Percentiles rank a stretch among this genome's conserved stretches.
These are phyloP conservation scores for Geotrupes spiniger DNA, from an alignment of 2,888 invertebrate genomes.

Conservation along the genomic window DNA sequence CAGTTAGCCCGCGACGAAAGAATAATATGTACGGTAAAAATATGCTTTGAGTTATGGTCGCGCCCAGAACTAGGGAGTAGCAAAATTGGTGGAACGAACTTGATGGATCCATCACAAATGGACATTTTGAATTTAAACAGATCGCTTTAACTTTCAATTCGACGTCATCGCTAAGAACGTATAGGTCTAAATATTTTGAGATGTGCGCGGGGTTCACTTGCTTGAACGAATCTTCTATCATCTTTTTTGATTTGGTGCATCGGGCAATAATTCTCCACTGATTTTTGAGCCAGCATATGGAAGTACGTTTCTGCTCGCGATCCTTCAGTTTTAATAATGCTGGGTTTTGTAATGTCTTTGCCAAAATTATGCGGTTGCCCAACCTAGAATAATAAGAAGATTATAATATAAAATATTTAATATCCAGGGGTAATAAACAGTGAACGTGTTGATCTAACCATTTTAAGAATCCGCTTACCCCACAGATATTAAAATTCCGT, in stretches of 20 bases:
- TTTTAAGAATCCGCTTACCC: no score
- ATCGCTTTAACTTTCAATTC: conserved; percentile 17
- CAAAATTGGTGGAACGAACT: conserved; percentile 11
- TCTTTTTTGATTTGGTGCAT: conserved; percentile 1
- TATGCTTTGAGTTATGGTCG: conserved; percentile 9
- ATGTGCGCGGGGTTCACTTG: conserved; percentile 11
- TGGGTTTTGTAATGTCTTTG: conserved; percentile 7
- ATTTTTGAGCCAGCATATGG: conserved; percentile 14
- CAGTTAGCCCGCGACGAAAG: conserved; percentile 3
- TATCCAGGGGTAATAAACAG: no score
- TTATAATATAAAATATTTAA: no score
- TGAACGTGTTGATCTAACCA: no score
- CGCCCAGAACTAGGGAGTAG: conserved; percentile 9
- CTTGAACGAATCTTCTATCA: conserved; percentile 9
- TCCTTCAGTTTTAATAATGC: conserved; percentile 9
- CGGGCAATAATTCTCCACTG: conserved; percentile 11
- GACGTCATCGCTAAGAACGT: conserved; percentile 15
- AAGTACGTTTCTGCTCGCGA: conserved; percentile 4
- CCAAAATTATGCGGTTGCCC: background rate
- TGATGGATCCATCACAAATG: conserved; percentile 12
- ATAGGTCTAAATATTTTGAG: conserved; percentile 11
- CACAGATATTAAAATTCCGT: no score
- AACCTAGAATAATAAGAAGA: no score
- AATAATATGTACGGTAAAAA: conserved; percentile 13
- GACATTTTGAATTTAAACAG: conserved; percentile 14